phyloP scores from a whole-genome alignment of 2,888 invertebrate species.

The Atherix ibis region DNA sequence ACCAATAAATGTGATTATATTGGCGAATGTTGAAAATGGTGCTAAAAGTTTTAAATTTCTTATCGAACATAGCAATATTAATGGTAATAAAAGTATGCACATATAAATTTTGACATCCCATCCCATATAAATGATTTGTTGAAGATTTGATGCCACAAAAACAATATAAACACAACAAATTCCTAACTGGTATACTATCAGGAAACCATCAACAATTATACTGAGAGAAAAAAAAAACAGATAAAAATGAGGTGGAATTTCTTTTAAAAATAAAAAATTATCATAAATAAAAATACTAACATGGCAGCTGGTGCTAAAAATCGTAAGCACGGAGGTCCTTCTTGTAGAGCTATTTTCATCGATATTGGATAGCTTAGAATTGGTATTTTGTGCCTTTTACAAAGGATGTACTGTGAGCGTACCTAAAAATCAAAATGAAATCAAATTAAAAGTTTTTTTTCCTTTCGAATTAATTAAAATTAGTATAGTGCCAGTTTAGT shows the following conservation, averaged over 20 bases:
- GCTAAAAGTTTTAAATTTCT: conserved; percentile 64
- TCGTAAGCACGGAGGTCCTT: conserved; percentile 51
- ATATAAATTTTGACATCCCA: conserved; percentile 43
- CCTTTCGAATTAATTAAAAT: not conserved
- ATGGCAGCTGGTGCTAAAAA: conserved; percentile 41
- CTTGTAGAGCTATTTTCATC: conserved; percentile 58
- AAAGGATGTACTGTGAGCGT: conserved; percentile 42
- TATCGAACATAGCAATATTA: conserved; percentile 54
- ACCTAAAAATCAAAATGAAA: conserved; percentile 18
- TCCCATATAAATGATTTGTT: conserved; percentile 32
- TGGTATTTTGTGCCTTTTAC: conserved; percentile 50
- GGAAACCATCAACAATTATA: conserved; percentile 47
- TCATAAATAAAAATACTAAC: conserved; percentile 17
- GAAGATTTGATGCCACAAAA: conserved; percentile 55
- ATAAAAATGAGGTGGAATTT: not conserved
- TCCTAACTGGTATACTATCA: conserved; percentile 71
- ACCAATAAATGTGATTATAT: conserved; percentile 54
- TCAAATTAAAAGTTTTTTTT: not conserved
- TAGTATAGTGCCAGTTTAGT: no score
- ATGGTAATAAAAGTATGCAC: conserved; percentile 48
- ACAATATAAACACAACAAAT: conserved; percentile 78
- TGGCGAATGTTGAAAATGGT: conserved; percentile 70
- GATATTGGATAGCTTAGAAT: conserved; percentile 73
- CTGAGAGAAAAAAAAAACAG: conserved; percentile 37
- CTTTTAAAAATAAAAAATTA: conserved; percentile 3